Evolutionary conservation across 2,888 invertebrate genomes (phyloP).

Genomic region (Epirrhoe alternata): DNA sequence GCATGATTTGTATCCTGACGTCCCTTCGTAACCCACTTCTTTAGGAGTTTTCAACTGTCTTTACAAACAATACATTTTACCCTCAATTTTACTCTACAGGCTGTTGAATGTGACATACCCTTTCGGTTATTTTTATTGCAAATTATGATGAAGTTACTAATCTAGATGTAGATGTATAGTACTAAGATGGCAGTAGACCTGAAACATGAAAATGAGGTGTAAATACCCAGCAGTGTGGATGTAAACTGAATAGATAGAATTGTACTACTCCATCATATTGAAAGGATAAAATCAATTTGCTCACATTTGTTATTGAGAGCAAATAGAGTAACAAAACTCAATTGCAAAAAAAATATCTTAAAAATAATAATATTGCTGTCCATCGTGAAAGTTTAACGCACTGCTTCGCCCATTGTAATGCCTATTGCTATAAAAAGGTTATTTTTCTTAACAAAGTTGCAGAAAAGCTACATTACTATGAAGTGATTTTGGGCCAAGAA

Average conservation of each 20-base stretch:
- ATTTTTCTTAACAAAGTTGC: constrained; percentile 8
- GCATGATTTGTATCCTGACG: constrained; percentile 69
- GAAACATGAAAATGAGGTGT: too few species aligned
- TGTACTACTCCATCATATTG: too few species aligned
- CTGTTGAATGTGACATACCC: too few species aligned
- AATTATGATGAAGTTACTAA: too few species aligned
- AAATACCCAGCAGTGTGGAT: too few species aligned
- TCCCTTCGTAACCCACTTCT: constrained; percentile 52
- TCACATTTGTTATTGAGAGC: too few species aligned
- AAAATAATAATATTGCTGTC: constrained; percentile 40
- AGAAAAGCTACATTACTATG: not conserved
- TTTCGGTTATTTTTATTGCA: too few species aligned
- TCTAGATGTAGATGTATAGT: too few species aligned
- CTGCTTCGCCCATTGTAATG: constrained; percentile 40
- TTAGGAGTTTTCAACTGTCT: constrained; percentile 33
- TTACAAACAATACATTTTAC: not conserved
- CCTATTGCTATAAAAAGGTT: constrained; percentile 23
- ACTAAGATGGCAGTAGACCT: too few species aligned
- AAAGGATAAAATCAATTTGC: too few species aligned
- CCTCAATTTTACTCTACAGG: not conserved
- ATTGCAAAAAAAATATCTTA: constrained; percentile 35
- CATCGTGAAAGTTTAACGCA: constrained; percentile 53
- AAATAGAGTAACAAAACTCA: not conserved
- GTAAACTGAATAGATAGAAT: too few species aligned
- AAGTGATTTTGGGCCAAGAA: too few species aligned